Percentiles rank a stretch among this genome's conserved stretches.
phyloP scores from a whole-genome alignment of 1,140 invertebrate species.

The Nebria ingens region DNA sequence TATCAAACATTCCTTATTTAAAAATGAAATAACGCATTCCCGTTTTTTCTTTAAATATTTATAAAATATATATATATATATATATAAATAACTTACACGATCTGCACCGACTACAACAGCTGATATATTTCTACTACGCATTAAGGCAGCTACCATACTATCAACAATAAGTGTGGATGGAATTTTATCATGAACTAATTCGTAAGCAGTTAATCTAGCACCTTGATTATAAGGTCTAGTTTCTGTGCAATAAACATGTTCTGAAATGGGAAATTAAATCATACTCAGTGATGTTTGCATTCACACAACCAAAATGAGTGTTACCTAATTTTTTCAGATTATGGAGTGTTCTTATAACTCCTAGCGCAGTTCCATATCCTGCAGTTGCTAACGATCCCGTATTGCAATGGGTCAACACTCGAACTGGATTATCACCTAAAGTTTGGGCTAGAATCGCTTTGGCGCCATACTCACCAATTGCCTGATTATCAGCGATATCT shows the following conservation, averaged over 20 bases:
- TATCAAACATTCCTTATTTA: too few relatives aligned
- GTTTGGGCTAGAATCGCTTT: slow-evolving; percentile 54
- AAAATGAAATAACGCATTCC: too few relatives aligned
- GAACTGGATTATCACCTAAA: slow-evolving; percentile 46
- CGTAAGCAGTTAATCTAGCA: slow-evolving; percentile 88
- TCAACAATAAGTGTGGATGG: slow-evolving; percentile 91
- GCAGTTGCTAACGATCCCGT: slow-evolving; percentile 95
- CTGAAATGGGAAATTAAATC: slow-evolving; percentile 41
- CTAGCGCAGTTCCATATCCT: slow-evolving; percentile 94
- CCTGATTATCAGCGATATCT: slow-evolving; percentile 78
- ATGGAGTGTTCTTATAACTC: slow-evolving; percentile 79
- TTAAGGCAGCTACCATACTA: slow-evolving; percentile 84
- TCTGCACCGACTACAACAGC: slow-evolving; percentile 85
- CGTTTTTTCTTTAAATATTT: too few relatives aligned
- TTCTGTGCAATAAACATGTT: slow-evolving; percentile 90
- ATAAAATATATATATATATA: too few relatives aligned
- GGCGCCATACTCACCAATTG: slow-evolving; percentile 74
- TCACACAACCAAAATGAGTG: too few relatives aligned
- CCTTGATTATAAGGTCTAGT: slow-evolving; percentile 98
- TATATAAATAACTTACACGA: slow-evolving; percentile 43
- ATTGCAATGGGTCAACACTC: slow-evolving; percentile 92
- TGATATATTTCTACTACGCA: slow-evolving; percentile 67
- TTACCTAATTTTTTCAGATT: slow-evolving; percentile 61
- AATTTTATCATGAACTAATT: slow-evolving; percentile 87
- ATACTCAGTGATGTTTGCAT: too few relatives aligned